These are phyloP conservation scores for Clarias laeviceps DNA, from an alignment of 2,797 vertebrate species.

Conservation along the genomic window DNA sequence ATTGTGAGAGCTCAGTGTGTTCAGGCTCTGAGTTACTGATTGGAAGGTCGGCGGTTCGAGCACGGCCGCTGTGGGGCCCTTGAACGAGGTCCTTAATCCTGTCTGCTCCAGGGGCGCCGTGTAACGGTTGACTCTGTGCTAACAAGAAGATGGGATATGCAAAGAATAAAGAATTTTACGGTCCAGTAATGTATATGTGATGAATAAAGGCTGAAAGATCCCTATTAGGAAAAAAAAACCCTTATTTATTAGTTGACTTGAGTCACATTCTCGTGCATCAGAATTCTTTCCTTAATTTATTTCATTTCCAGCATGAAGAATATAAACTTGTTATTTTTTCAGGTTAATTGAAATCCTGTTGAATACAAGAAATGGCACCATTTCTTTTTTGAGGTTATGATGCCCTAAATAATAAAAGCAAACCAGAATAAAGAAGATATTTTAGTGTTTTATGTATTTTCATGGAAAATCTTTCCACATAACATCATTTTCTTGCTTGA, in stretches of 20 bases:
- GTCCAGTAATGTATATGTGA: too few relatives aligned
- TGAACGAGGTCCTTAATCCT: too few relatives aligned
- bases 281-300: background rate
- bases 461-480: background rate
- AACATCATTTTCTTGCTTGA: background rate
- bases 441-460: background rate
- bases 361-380: background rate
- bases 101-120: too few relatives aligned
- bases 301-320: background rate
- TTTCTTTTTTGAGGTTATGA: background rate
- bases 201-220: too few relatives aligned
- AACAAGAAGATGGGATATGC: too few relatives aligned
- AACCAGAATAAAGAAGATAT: background rate
- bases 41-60: too few relatives aligned
- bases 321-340: background rate
- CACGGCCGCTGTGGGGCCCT: too few relatives aligned
- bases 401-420: background rate
- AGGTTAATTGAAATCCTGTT: background rate
- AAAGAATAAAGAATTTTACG: too few relatives aligned
- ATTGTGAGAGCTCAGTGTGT: too few relatives aligned
- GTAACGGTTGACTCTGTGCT: too few relatives aligned
- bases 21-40: too few relatives aligned
- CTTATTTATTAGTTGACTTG: background rate
- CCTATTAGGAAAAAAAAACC: background rate
- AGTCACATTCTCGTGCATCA: background rate